These are phyloP conservation scores for Rotaria macrura DNA, from an alignment of 2,888 invertebrate genomes.

Conservation along the genomic window DNA sequence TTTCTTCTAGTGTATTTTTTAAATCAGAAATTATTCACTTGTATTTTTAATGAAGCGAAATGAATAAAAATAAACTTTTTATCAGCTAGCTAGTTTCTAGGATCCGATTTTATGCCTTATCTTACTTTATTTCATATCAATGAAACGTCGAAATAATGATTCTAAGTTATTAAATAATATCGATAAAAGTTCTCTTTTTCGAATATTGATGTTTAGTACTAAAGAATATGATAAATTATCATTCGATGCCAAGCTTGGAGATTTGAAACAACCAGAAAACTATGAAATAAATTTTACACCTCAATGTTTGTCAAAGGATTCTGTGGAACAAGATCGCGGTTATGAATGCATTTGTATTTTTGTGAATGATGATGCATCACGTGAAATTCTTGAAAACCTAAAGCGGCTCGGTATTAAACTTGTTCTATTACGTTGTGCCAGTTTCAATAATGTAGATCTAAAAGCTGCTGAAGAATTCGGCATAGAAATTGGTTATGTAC, in stretches of 20 bases:
- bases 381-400: slow-evolving; percentile 21
- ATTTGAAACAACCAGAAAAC: background rate
- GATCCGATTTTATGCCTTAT: background rate
- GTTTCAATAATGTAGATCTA: slow-evolving; percentile 31
- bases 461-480: slow-evolving; percentile 17
- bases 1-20: too few relatives aligned
- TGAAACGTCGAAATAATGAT: background rate
- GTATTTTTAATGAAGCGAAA: too few relatives aligned
- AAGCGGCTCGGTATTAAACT: slow-evolving; percentile 12
- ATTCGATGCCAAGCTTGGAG: background rate
- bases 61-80: too few relatives aligned
- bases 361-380: slow-evolving; percentile 27
- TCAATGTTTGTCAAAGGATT: background rate
- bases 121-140: background rate
- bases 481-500: slow-evolving; percentile 24
- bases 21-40: too few relatives aligned
- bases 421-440: slow-evolving; percentile 26
- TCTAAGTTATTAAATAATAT: background rate
- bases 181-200: background rate
- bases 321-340: slow-evolving; percentile 18
- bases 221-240: slow-evolving; percentile 20
- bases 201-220: background rate
- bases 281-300: background rate
- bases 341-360: slow-evolving; percentile 24
- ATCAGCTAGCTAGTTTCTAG: background rate